Evolutionary conservation across 2,888 invertebrate genomes (phyloP).

Genomic region (Epirrita christyi): DNA sequence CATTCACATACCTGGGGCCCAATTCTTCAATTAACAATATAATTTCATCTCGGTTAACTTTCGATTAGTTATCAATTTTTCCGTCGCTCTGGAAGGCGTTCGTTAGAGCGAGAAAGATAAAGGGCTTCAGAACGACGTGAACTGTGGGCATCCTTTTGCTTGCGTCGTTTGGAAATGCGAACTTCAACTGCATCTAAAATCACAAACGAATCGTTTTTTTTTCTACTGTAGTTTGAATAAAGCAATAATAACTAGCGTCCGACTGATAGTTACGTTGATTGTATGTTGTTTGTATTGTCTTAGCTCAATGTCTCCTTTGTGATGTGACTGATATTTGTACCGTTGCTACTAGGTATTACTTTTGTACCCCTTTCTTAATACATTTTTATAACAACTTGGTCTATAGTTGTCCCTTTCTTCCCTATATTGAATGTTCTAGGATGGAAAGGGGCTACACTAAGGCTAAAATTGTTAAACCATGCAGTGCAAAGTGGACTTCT

Average conservation of each 20-base stretch:
- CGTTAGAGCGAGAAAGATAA: too few species aligned
- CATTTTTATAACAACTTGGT: conserved; percentile 13
- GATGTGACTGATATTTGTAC: conserved; percentile 56
- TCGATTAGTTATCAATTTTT: too few species aligned
- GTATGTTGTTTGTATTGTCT: conserved; percentile 45
- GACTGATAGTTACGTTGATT: conserved; percentile 30
- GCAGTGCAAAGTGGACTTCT: too few species aligned
- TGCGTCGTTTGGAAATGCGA: too few species aligned
- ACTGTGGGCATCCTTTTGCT: too few species aligned
- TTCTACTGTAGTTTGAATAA: background rate
- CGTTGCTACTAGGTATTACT: conserved; percentile 39
- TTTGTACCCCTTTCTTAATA: conserved; percentile 22
- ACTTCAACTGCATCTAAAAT: too few species aligned
- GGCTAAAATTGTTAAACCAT: background rate
- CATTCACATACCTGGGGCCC: too few species aligned
- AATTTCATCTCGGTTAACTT: too few species aligned
- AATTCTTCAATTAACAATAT: too few species aligned
- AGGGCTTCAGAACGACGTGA: too few species aligned
- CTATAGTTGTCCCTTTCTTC: background rate
- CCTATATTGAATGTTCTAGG: background rate
- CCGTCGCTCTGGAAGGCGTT: too few species aligned
- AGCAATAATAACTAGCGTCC: conserved; percentile 26
- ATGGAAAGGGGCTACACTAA: background rate
- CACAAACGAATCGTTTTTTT: too few species aligned
- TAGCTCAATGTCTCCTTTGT: conserved; percentile 68